Base-by-base conservation (phyloP, 2,113 vertebrate genomes). In the Callocephalon fimbriatum region DNA sequence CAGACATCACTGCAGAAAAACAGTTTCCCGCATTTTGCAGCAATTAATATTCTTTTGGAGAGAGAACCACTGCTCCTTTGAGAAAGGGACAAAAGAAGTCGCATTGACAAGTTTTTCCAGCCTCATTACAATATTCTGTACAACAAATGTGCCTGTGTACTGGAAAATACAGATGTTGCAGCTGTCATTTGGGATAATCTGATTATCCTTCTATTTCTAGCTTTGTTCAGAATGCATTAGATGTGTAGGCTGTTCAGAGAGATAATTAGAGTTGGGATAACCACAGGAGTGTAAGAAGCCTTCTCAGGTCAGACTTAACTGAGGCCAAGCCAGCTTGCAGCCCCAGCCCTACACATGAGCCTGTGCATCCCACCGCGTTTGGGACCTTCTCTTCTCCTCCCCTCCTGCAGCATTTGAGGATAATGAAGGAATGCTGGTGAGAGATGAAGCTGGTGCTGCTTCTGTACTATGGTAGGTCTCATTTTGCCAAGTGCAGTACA, bases 81-180 rank as follows among this genome's bases (percentile, higher is more conserved):
- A 97, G 97, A 97, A 98, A 74, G 96, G 97, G 97, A 97, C 98
- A 97, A 98, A 98, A 97, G 96, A 95, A 97, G 97, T 93, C 96
- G 83, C 97, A 97, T 95, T 91, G 96, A 98, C 95, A 93, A 86
- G 94, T 98, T 97, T 98, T 98, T 97, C 95, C 95, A 96, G 96
- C 93, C 91, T 97, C 95, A 97, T 98, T 98, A 98, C 95, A 98
- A 97, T 96, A 97, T 97, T 98, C 94, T 96, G 97, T 98, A 97
- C 97, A 98, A 98, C 98, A 98, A 97, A 97, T 94, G 94, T 96
- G 96, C 95, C 97, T 96, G 90, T 97, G 97, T 97, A 97, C 96
- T 95, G 97, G 96, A 97, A 98, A 98, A 97, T 98, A 97, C 97
- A 98, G 97, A 98, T 98, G 98, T 97, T 98, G 97, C 93, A 97